These are phyloP conservation scores for Biston stratarius DNA, from an alignment of 2,888 invertebrate genomes.

Conservation along the genomic window DNA sequence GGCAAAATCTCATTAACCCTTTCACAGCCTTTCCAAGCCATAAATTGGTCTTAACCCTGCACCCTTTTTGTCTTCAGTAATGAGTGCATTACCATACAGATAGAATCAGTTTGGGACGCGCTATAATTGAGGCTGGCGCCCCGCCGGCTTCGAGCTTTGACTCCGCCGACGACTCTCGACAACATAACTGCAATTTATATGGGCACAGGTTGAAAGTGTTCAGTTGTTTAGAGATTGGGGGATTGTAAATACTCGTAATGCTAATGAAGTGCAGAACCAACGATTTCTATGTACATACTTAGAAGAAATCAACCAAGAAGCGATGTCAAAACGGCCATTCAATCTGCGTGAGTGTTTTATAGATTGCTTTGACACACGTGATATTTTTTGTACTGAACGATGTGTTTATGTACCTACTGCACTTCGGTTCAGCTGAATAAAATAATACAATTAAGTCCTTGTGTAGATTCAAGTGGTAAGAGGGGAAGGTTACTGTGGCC, in stretches of 20 bases:
- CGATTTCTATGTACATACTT: too few species aligned
- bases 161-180: conserved; percentile 52
- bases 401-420: too few species aligned
- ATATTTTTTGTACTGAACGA: too few species aligned
- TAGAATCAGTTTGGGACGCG: conserved; percentile 73
- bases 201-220: conserved; percentile 30
- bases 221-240: conserved; percentile 7
- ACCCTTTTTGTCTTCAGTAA: conserved; percentile 79
- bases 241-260: background rate
- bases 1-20: conserved; percentile 60
- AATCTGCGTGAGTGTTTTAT: too few species aligned
- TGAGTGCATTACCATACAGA: conserved; percentile 85
- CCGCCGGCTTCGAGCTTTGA: conserved; percentile 77
- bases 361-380: too few species aligned
- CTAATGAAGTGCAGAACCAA: too few species aligned
- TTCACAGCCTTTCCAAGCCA: conserved; percentile 49
- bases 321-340: too few species aligned
- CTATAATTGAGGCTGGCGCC: conserved; percentile 80
- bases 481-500: too few species aligned
- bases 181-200: conserved; percentile 37
- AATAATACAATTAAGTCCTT: too few species aligned
- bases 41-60: conserved; percentile 54
- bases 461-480: too few species aligned
- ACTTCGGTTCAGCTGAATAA: too few species aligned
- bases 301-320: too few species aligned